Percentiles rank a stretch among this genome's conserved stretches.
These are phyloP conservation scores for Nerophis lumbriciformis DNA, from an alignment of 2,113 vertebrate genomes.

Conservation along the genomic window DNA sequence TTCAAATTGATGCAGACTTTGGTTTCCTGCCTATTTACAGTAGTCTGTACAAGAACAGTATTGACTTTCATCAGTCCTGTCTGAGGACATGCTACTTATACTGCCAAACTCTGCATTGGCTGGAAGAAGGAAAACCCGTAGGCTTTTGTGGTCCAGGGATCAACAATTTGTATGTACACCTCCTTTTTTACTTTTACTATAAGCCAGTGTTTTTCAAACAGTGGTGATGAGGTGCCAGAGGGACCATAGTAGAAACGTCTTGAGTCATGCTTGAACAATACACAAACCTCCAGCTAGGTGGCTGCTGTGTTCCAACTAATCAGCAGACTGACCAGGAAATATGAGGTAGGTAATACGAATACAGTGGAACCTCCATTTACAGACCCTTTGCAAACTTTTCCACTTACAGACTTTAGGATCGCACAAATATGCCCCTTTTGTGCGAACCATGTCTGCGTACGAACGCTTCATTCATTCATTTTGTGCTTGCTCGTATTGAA, in stretches of 20 bases:
- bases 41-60: slow-evolving; percentile 13
- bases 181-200: slow-evolving; percentile 17
- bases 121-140: slow-evolving; percentile 19
- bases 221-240: neutral
- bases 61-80: slow-evolving; percentile 30
- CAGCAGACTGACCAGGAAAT: too few species aligned
- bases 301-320: too few species aligned
- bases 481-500: too few species aligned
- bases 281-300: too few species aligned
- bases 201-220: neutral
- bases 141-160: slow-evolving; percentile 24
- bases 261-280: too few species aligned
- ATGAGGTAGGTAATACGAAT: too few species aligned
- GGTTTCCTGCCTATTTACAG: slow-evolving; percentile 60
- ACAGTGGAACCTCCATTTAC: too few species aligned
- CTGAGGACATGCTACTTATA: slow-evolving; percentile 29
- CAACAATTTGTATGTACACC: slow-evolving; percentile 34
- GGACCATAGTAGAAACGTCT: neutral
- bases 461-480: too few species aligned
- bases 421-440: too few species aligned
- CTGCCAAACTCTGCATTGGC: slow-evolving; percentile 8
- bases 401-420: too few species aligned
- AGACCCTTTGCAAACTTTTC: too few species aligned
- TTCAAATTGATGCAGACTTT: slow-evolving; percentile 17
- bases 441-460: too few species aligned